Conservation (phyloP, 2,888 invertebrate genomes). For the Cheilosia soror region DNA sequence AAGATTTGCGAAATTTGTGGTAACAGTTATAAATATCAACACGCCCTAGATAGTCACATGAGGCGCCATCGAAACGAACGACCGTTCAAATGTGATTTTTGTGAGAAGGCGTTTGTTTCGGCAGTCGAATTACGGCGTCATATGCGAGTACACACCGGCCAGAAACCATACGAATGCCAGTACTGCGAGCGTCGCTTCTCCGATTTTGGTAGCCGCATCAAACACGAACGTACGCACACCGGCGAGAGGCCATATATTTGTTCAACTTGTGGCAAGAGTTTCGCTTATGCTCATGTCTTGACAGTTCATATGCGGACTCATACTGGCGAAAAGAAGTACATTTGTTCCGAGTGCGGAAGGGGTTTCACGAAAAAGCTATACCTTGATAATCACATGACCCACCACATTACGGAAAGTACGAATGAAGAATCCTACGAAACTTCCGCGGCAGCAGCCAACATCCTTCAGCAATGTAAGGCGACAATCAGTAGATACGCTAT, state of each 20-base stretch:
- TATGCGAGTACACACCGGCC: conserved; percentile 83
- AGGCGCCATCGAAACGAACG: conserved; percentile 82
- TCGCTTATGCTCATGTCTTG: conserved; percentile 83
- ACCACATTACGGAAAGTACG: conserved; percentile 76
- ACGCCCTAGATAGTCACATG: conserved; percentile 83
- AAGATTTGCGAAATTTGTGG: conserved; percentile 83
- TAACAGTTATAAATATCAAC: conserved; percentile 83
- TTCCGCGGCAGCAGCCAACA: conserved; percentile 5
- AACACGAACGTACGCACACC: conserved; percentile 83
- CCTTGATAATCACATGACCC: conserved; percentile 80
- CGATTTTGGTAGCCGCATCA: conserved; percentile 83
- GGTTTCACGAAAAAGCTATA: conserved; percentile 83
- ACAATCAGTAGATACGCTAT: conserved; percentile 8
- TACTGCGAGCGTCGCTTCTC: conserved; percentile 83
- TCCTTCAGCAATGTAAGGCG: conserved; percentile 38
- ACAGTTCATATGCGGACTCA: conserved; percentile 82
- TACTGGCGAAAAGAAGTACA: conserved; percentile 83
- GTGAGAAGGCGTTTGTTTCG: conserved; percentile 83
- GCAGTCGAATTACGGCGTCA: conserved; percentile 83
- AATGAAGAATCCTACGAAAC: conserved; percentile 51
- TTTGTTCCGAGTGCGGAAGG: conserved; percentile 81
- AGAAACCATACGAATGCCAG: conserved; percentile 82
- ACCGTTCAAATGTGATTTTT: conserved; percentile 82
- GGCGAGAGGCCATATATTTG: conserved; percentile 82
- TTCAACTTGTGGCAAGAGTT: conserved; percentile 81